Base-by-base conservation (phyloP, 2,888 invertebrate species). In the Ligdia adustata region DNA sequence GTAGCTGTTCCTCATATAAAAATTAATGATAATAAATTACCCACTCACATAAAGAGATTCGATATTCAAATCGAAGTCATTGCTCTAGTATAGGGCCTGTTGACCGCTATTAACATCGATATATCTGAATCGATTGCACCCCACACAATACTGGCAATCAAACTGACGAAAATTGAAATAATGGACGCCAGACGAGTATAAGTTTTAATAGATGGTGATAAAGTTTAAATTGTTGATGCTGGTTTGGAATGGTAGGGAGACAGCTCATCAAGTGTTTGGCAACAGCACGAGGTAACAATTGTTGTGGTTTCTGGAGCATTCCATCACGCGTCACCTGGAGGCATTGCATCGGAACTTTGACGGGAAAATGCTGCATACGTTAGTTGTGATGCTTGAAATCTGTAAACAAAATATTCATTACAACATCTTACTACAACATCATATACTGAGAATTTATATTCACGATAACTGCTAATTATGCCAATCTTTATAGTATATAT, bases 121-220 rank as follows among this genome's bases (percentile, higher is more conserved):
- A 33, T 49, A 12, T 28, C 42, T 29, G 55, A 42, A 68, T 60
- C 64, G 60, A 62, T 60, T 32, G 53, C 55, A 62, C 62, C 54
- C 52, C 57, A 64, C 64, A 78, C 76, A 78, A 78, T 72, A 59
- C 64, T 67, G 56, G 62, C 69, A 78, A 78, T 77, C 72, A 72
- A 58, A 59, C 46, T 41, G 58, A 57, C 55, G 48, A 64, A 65
- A 53, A 57, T 50, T 38, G 39, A 33, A 42, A 16, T 20, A 35
- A 11, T 5, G 18, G 38, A 35, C 9, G 28, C 18, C 29, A 24
- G 15, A 27, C 1, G 5, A 49, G 16, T 18, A 2, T 18, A 2
- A 34, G 33, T 38, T 28, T 9, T 43, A 49, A 9, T 4, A 0
- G 2, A 1, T 5, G 18, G 16, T n/a, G 38, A 22, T 38, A 49